These are phyloP conservation scores for Hylaea fasciaria DNA, from an alignment of 2,888 invertebrate genomes.

Conservation along the genomic window DNA sequence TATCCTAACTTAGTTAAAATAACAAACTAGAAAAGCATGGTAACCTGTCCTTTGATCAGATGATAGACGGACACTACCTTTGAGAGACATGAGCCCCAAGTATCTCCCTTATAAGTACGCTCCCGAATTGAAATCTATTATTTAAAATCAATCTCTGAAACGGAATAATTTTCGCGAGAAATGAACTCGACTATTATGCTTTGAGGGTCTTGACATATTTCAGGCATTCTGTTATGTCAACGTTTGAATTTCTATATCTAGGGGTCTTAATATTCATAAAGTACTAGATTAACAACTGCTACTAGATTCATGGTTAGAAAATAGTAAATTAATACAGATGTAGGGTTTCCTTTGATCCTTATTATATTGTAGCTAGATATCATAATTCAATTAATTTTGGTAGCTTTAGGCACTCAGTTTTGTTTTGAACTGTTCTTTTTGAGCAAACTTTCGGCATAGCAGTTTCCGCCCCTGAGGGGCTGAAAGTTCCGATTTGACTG, in stretches of 20 bases:
- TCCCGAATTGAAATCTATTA: constrained; percentile 45
- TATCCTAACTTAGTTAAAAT: no score
- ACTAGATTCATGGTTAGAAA: no score
- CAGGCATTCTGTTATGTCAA: constrained; percentile 23
- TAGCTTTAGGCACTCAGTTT: background rate
- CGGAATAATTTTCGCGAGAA: constrained; percentile 37
- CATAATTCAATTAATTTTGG: background rate
- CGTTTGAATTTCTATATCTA: constrained; percentile 15
- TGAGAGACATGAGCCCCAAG: background rate
- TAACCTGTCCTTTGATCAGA: no score
- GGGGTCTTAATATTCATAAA: constrained; percentile 23
- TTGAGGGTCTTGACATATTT: constrained; percentile 27
- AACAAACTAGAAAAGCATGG: no score
- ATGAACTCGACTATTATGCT: constrained; percentile 25
- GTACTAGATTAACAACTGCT: no score
- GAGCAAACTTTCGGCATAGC: constrained; percentile 4
- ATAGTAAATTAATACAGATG: no score
- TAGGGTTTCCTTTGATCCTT: no score
- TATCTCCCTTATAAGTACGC: background rate
- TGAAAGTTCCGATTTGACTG: constrained; percentile 21
- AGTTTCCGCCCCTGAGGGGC: constrained; percentile 11
- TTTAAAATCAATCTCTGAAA: constrained; percentile 54
- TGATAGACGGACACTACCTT: no score
- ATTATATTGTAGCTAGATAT: no score
- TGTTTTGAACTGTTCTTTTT: background rate